Base-by-base conservation (phyloP, 2,113 vertebrate species). In the Ictalurus furcatus region DNA sequence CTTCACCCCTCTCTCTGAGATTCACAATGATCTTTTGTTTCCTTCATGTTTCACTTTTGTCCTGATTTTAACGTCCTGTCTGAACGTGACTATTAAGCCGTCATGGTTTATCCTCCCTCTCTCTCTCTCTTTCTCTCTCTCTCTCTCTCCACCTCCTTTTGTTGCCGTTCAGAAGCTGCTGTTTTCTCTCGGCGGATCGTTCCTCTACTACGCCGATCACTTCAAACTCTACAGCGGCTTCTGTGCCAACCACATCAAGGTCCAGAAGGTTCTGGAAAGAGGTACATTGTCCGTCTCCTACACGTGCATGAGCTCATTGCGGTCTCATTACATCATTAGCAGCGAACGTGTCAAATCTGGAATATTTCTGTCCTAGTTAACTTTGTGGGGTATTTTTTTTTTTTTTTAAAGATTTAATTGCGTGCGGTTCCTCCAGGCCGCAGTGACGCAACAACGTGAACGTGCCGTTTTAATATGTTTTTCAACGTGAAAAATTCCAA, bases 141-240 rank as follows among this genome's bases (percentile, higher is more conserved):
- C 34, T 87, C 59, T 65, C 25, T 87, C 58, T 65, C 34, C 13
- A 0, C 52, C 58, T n/a, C 6, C 34, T 40, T 61, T 14, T 65
- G 59, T 74, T 37, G 40, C 25, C 95, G 95, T 93, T 91, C 94
- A 99, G 98, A 99, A 98, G 95, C 89, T 99, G 90, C 96, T 99
- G 30, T 99, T 99, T 94, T 99, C 98, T 84, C 96, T 99, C 0
- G 98, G 98, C 89, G 98, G 97, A 28, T 99, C 98, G 0, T 99
- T 99, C 91, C 97, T 99, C 44, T 99, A 99, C 94, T 99, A 99
- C 0, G 98, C 98, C 0, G 98, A 99, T 94, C 98, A 99, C 94
- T 99, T 99, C 93, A 99, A 99, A 93, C 96, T 99, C 63, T 99
- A 99, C 95, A 99, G 98, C 25, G 98, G 98, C 82, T 99, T 99